These are phyloP conservation scores for Porites lobata DNA, from an alignment of 92 coral and sea anemone species.

Conservation along the genomic window DNA sequence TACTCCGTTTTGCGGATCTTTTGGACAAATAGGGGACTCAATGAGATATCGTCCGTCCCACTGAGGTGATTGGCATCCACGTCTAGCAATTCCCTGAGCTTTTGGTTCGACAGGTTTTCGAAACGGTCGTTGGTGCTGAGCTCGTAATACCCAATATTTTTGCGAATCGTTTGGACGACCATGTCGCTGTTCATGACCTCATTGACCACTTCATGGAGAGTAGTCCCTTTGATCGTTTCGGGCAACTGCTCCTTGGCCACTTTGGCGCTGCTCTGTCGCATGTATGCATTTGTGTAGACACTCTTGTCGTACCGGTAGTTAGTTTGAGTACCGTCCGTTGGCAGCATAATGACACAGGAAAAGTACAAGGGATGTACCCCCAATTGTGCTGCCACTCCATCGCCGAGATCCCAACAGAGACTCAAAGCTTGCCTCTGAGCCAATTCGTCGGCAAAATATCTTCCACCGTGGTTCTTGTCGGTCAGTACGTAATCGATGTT, in stretches of 20 bases:
- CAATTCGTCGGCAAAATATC: not conserved
- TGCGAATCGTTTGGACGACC: not conserved
- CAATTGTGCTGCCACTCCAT: not conserved
- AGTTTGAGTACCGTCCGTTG: not conserved
- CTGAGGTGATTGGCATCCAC: slow-evolving; percentile 14
- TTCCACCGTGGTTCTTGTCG: slow-evolving; percentile 26
- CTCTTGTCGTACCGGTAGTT: not conserved
- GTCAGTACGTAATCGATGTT: not conserved
- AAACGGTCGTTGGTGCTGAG: slow-evolving; percentile 13
- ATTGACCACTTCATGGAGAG: not conserved
- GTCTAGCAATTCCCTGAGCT: not conserved
- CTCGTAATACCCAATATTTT: not conserved
- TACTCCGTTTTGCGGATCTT: not conserved
- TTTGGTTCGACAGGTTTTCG: not conserved
- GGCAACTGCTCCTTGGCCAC: not conserved
- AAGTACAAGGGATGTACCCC: not conserved
- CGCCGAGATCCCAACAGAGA: slow-evolving; percentile 6
- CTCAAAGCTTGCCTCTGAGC: not conserved
- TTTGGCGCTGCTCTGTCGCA: not conserved
- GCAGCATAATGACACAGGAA: not conserved
- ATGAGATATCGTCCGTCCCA: not conserved
- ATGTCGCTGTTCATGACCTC: slow-evolving; percentile 21
- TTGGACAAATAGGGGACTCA: not conserved
- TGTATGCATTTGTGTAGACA: not conserved
- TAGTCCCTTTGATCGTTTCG: not conserved